Conservation (phyloP, 2,888 invertebrate species). For the Stegana nigrithorax region DNA sequence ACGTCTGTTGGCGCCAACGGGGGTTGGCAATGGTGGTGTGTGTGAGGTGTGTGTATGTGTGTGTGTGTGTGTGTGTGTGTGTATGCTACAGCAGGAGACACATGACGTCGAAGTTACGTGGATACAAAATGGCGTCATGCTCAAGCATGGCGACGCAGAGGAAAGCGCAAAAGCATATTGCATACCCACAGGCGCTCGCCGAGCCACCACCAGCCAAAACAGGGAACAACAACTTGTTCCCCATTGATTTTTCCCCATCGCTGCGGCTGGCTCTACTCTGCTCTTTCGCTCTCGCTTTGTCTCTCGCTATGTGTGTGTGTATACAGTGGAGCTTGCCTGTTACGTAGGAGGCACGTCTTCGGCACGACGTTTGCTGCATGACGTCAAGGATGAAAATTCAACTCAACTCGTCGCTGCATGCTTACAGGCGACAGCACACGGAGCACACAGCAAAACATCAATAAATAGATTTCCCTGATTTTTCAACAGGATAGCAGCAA, state of each 20-base stretch:
- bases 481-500: constrained; percentile 63
- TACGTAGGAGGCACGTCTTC: background rate
- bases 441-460: constrained; percentile 57
- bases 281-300: constrained; percentile 3
- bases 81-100: too few relatives aligned
- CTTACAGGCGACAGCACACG: background rate
- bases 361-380: constrained; percentile 8
- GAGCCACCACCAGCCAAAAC: background rate
- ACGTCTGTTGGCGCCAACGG: too few relatives aligned
- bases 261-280: constrained; percentile 11
- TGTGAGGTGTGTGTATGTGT: too few relatives aligned
- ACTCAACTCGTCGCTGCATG: background rate
- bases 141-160: background rate
- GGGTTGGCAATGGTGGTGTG: too few relatives aligned
- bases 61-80: too few relatives aligned
- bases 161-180: background rate
- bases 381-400: constrained; percentile 32
- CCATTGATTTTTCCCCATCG: constrained; percentile 2
- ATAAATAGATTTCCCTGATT: constrained; percentile 67
- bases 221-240: background rate
- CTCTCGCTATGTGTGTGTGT: background rate
- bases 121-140: background rate
- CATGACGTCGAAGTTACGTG: background rate
- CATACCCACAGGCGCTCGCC: background rate
- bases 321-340: too few relatives aligned